phyloP scores from a whole-genome alignment of 2,888 invertebrate genomes.

The Chesias legatella region DNA sequence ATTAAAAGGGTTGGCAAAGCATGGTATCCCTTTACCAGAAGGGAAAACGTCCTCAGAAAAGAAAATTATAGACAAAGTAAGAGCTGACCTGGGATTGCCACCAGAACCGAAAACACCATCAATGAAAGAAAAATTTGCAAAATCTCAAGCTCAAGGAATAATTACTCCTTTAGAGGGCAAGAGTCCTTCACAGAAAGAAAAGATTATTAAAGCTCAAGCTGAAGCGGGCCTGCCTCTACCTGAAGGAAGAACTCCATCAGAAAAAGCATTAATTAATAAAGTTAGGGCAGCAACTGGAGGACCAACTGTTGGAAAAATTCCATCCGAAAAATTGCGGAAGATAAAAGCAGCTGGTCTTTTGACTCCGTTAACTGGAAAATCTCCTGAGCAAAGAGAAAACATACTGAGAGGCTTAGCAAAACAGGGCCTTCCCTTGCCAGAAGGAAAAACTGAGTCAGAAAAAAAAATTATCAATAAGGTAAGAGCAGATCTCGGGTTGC shows the following conservation, averaged over 20 bases:
- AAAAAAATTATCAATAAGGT: slow-evolving; percentile 25
- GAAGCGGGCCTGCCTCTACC: slow-evolving; percentile 32
- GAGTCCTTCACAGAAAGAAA: slow-evolving; percentile 30
- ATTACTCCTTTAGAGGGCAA: slow-evolving; percentile 29
- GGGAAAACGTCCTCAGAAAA: slow-evolving; percentile 26
- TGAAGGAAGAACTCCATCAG: slow-evolving; percentile 32
- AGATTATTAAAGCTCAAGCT: slow-evolving; percentile 27
- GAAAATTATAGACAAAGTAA: slow-evolving; percentile 16
- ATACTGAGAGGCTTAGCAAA: slow-evolving; percentile 28
- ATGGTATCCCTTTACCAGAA: slow-evolving; percentile 26
- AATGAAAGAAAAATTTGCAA: slow-evolving; percentile 25
- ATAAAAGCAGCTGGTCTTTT: slow-evolving; percentile 23
- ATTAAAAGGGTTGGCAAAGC: slow-evolving; percentile 21
- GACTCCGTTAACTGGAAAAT: slow-evolving; percentile 32
- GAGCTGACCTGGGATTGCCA: slow-evolving; percentile 32
- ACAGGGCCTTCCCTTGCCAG: slow-evolving; percentile 28
- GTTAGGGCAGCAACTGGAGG: slow-evolving; percentile 28
- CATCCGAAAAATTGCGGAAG: slow-evolving; percentile 31
- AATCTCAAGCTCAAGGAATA: slow-evolving; percentile 31
- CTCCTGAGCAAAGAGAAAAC: slow-evolving; percentile 33
- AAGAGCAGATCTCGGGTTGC: slow-evolving; percentile 17
- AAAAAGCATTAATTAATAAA: slow-evolving; percentile 21
- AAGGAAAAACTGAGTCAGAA: slow-evolving; percentile 30
- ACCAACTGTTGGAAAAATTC: slow-evolving; percentile 32
- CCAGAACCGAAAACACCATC: slow-evolving; percentile 35